A percentile compares a stretch with the other conserved stretches of the same genome.
These are phyloP conservation scores for Abscondita cerata DNA, from an alignment of 2,888 invertebrate species.

Conservation along the genomic window DNA sequence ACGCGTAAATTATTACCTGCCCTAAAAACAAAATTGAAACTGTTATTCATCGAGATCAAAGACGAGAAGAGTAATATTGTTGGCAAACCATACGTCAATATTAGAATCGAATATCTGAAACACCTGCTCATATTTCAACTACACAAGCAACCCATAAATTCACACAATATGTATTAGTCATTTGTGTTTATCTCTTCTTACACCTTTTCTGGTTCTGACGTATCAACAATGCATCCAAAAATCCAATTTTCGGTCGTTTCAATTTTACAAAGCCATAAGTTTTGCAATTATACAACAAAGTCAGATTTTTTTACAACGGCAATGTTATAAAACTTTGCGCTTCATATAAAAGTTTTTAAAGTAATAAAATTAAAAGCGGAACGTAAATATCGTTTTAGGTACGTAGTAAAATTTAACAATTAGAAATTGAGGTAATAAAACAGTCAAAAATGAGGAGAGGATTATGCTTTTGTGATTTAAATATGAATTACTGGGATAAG, in stretches of 20 bases:
- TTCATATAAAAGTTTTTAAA: background rate
- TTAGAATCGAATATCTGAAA: slow-evolving; percentile 23
- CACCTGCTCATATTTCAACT: slow-evolving; percentile 31
- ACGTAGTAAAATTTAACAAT: slow-evolving; percentile 6
- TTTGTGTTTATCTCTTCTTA: slow-evolving; percentile 20
- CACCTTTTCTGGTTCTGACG: slow-evolving; percentile 15
- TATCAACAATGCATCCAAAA: slow-evolving; percentile 22
- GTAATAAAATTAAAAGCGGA: slow-evolving; percentile 8
- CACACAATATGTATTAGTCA: slow-evolving; percentile 31
- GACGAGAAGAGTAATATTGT: slow-evolving; percentile 16
- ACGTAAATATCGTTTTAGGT: background rate
- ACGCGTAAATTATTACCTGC: too few relatives aligned
- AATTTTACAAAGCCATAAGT: slow-evolving; percentile 21
- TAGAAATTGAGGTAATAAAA: slow-evolving; percentile 5
- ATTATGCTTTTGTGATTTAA: background rate
- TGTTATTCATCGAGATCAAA: background rate
- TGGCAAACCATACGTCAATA: slow-evolving; percentile 22
- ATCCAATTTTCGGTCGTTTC: slow-evolving; percentile 18
- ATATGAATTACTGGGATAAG: background rate
- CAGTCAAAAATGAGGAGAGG: background rate
- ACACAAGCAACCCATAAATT: slow-evolving; percentile 36
- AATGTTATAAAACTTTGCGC: slow-evolving; percentile 5
- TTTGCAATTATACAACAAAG: slow-evolving; percentile 18
- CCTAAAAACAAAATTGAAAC: too few relatives aligned
- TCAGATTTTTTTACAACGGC: slow-evolving; percentile 6